Percentiles rank a stretch among this genome's conserved stretches.
phyloP scores from a whole-genome alignment of 2,797 vertebrate genomes.

The Bradypodion pumilum region DNA sequence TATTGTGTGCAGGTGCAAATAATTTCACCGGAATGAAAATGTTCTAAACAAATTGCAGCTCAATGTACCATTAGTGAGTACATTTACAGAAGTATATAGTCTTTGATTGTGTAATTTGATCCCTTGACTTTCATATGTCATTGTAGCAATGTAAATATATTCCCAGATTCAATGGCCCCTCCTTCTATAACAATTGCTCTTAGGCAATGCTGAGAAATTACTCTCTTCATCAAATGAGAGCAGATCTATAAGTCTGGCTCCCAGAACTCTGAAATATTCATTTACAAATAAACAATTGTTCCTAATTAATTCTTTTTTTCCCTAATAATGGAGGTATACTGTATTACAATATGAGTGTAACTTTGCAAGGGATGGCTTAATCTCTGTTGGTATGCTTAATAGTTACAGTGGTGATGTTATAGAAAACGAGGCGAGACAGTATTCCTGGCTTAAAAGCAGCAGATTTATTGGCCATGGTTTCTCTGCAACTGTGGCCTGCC shows the following conservation, averaged over 20 bases:
- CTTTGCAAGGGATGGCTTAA: too few relatives aligned
- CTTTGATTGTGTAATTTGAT: neutral
- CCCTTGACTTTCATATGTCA: neutral
- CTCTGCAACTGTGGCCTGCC: too few relatives aligned
- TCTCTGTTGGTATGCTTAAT: too few relatives aligned
- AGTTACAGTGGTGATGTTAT: neutral
- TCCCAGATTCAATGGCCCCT: conserved; percentile 23
- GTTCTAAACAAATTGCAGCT: neutral
- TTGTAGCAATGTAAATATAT: conserved; percentile 38
- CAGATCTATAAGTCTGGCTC: neutral
- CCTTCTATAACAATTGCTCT: neutral
- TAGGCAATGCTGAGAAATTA: neutral
- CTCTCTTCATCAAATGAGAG: neutral
- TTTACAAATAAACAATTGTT: neutral
- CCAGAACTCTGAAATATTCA: neutral
- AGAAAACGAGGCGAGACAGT: too few relatives aligned
- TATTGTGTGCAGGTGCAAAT: neutral
- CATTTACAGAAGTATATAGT: neutral
- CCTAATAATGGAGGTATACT: neutral
- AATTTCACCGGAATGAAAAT: neutral
- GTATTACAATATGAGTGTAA: neutral
- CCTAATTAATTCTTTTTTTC: neutral
- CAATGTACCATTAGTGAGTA: neutral
- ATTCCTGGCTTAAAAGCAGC: too few relatives aligned
- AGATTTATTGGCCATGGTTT: too few relatives aligned